Percentiles rank a stretch among this genome's conserved stretches.
phyloP scores from a whole-genome alignment of 2,113 vertebrate species.

The Pluvianellus socialis region DNA sequence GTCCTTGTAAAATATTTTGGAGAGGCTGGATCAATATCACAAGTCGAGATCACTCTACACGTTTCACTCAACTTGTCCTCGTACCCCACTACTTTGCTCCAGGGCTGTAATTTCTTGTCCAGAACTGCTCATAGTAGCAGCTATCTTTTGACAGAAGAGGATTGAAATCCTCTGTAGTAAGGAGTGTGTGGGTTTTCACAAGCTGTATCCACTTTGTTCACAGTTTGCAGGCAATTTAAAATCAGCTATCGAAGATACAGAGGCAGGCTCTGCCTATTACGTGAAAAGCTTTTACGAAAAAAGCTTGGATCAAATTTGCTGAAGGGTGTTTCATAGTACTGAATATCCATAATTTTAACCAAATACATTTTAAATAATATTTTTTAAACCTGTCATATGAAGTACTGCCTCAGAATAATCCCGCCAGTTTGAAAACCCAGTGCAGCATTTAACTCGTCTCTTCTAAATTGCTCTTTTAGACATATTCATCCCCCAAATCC shows the following conservation, averaged over 20 bases:
- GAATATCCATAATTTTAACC: conserved; percentile 7
- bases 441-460: neutral
- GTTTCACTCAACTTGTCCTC: neutral
- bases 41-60: neutral
- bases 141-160: neutral
- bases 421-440: neutral
- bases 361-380: neutral
- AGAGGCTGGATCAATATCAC: neutral
- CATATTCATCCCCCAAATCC: neutral
- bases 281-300: neutral
- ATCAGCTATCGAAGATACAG: neutral
- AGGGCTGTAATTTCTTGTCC: neutral
- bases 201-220: conserved; percentile 17
- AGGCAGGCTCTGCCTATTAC: neutral
- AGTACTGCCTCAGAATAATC: neutral
- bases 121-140: neutral
- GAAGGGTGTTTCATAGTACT: neutral
- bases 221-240: conserved; percentile 20
- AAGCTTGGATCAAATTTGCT: neutral
- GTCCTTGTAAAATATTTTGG: neutral
- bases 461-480: neutral
- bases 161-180: neutral
- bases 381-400: neutral
- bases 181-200: neutral
- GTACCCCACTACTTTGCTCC: neutral